Base-by-base conservation (phyloP, 2,113 vertebrate genomes). In the Chelonoidis abingdonii region DNA sequence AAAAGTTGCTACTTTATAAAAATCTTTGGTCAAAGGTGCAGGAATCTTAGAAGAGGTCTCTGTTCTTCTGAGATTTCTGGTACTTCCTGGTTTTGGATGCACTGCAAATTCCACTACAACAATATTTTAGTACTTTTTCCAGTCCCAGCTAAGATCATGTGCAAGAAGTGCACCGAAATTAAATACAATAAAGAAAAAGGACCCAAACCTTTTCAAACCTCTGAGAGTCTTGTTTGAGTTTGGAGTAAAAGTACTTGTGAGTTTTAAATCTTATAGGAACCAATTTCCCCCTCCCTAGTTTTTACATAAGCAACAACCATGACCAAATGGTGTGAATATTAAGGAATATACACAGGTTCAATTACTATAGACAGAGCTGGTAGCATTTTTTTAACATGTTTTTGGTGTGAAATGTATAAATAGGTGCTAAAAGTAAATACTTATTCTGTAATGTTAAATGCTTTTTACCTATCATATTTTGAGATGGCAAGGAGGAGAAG, bases 101-200 rank as follows among this genome's bases (percentile, higher is more conserved):
- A 44, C 72, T 91, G 86, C 92, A 35, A 57, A 94, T 69, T 57
- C 21, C 31, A 95, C 56, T 75, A 80, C 79, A 93, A 87, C 65
- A 94, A 83, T 52, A 89, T 89, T 93, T 90, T 22, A 1, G 29
- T 89, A 78, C 94, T 96, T 96, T 79, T 94, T 88, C 83, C 81
- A 83, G 81, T 78, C 19, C 57, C 82, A 52, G 31, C 89, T 53
- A 80, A 85, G 95, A 91, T 17, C 5, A 87, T 83, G 80, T 72
- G 5, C 41, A 78, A 49, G 80, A 89, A 95, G 29, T 87, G 83
- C 53, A 41, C 2, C 88, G 29, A 62, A 91, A 92, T 87, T 49
- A 88, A 92, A 56, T 12, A 38, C 14, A 44, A 95, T 92, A 95
- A 90, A 83, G 19, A 86, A 85, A 92, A 86, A 62, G 3, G 22